These are phyloP conservation scores for Priocnemis perturbator DNA, from an alignment of 2,888 invertebrate species.

Conservation along the genomic window DNA sequence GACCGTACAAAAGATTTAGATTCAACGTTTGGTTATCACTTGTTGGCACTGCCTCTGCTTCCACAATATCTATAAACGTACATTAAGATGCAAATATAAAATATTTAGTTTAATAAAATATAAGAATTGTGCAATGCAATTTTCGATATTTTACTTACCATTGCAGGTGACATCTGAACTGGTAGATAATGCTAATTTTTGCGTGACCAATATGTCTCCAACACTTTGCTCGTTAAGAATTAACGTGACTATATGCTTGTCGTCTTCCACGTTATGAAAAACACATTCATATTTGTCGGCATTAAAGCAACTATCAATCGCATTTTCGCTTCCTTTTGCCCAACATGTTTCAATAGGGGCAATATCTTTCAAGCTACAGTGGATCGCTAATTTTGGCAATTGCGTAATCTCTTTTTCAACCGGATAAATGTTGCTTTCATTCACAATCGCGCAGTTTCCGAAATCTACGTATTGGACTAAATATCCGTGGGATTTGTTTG, in stretches of 20 bases:
- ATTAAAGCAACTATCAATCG: slow-evolving; percentile 80
- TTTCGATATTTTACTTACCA: slow-evolving; percentile 31
- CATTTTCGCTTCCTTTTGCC: slow-evolving; percentile 76
- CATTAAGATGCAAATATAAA: not conserved
- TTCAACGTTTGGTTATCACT: slow-evolving; percentile 65
- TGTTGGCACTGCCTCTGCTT: not conserved
- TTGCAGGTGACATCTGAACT: not conserved
- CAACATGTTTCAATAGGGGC: slow-evolving; percentile 79
- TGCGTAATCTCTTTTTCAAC: slow-evolving; percentile 81
- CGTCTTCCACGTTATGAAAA: slow-evolving; percentile 76
- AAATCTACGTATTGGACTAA: slow-evolving; percentile 86
- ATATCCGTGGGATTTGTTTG: slow-evolving; percentile 79
- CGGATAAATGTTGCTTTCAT: slow-evolving; percentile 82
- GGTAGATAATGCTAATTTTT: slow-evolving; percentile 73
- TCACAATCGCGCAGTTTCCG: slow-evolving; percentile 83
- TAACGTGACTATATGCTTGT: slow-evolving; percentile 77
- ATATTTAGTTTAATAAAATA: not conserved
- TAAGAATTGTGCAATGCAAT: slow-evolving; percentile 1
- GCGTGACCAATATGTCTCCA: slow-evolving; percentile 76
- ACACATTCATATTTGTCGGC: slow-evolving; percentile 79
- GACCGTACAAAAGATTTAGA: slow-evolving; percentile 73
- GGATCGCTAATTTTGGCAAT: slow-evolving; percentile 83
- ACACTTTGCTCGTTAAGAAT: slow-evolving; percentile 76
- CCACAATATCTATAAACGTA: slow-evolving; percentile 27
- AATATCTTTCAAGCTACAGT: slow-evolving; percentile 81